These are phyloP conservation scores for Perognathus longimembris DNA, from an alignment of 2,113 vertebrate species.

Conservation along the genomic window DNA sequence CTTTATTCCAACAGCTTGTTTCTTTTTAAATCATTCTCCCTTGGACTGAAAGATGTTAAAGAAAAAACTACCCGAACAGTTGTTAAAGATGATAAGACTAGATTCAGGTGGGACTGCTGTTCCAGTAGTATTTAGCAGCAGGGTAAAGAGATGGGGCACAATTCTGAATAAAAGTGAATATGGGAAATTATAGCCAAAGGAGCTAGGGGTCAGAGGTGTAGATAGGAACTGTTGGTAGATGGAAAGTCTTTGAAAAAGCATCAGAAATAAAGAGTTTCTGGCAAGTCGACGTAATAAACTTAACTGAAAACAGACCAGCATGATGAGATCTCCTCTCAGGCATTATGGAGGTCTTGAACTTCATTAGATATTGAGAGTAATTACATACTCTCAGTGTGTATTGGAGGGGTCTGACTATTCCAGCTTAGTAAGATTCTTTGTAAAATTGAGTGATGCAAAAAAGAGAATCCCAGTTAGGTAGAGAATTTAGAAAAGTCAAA, in stretches of 20 bases:
- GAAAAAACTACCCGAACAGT: not conserved
- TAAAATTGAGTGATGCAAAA: not conserved
- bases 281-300: not conserved
- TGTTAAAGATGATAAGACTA: not conserved
- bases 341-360: not conserved
- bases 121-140: not conserved
- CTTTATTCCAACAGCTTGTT: not conserved
- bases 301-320: not conserved
- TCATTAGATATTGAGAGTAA: not conserved
- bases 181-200: not conserved
- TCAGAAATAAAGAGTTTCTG: not conserved
- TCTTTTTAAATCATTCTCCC: not conserved
- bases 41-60: conserved; percentile 1
- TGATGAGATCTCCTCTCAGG: not conserved
- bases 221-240: not conserved
- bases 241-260: not conserved
- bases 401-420: not conserved
- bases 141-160: not conserved
- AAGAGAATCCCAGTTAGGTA: not conserved
- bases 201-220: not conserved
- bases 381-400: too few relatives aligned
- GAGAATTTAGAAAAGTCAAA: not conserved
- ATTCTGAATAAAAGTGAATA: not conserved
- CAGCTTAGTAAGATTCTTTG: not conserved
- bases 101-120: not conserved